Base-by-base conservation (phyloP, 23 tunicate genomes). In the Styela plicata region DNA sequence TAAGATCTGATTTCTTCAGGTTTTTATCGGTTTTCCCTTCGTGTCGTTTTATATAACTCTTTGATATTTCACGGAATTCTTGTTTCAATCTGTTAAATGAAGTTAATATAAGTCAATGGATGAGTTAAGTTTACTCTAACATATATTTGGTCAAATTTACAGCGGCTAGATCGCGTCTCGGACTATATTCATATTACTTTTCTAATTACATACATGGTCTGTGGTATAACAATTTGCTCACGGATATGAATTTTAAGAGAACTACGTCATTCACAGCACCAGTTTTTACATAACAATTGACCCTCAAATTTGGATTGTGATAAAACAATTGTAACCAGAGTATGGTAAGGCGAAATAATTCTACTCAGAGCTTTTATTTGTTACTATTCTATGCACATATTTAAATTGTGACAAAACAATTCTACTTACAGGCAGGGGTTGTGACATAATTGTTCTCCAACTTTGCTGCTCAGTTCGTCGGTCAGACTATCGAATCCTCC, bases 351-450 rank as follows among this genome's bases (percentile, higher is more conserved):
- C 13, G 7, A 44, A 44, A 5, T 44, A 44, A 44, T 44, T 44
- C 57, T 44, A 44, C 7, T 13, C 7, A 44, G 57, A 13, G 57
- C 57, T 13, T 44, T 44, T 44, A 44, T 44, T 5, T 44, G 57
- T 44, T 44, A 44, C 57, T 13, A 44, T 44, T 44, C 57, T 5
- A 13, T 13, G 7, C 7, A 13, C 7, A 44, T 44, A 44, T 44
- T 44, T 44, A 44, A 5, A 44, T 44, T 44, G 13, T 44, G 57
- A 7, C 57, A 44, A 13, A 44, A 44, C 57, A 44, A 44, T 13
- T 5, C 7, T 44, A 89, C 94, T 89, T 85, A 89, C 94, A 89
- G 83, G 70, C 94, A 89, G 2, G 94, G 94, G 69, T 85, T 89
- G 62, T 89, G 71, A 80, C 94, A 89, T 31, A 89, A 19, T 31